Percentiles rank a stretch among this genome's conserved stretches.
These are phyloP conservation scores for Scalopus aquaticus DNA, from an alignment of 2,113 vertebrate genomes.

Conservation along the genomic window DNA sequence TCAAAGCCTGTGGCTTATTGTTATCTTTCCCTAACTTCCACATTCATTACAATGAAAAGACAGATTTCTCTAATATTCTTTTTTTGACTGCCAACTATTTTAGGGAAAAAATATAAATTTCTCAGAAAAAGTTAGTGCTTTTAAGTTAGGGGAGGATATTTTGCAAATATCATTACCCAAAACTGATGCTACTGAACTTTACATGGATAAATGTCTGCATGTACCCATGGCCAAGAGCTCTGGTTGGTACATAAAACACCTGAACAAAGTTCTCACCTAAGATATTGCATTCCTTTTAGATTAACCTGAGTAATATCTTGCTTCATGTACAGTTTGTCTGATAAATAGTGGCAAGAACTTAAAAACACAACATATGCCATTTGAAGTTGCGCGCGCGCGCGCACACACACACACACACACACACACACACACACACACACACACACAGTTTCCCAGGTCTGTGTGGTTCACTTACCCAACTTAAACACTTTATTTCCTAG, in stretches of 20 bases:
- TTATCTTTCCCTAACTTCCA: background rate
- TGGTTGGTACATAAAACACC: background rate
- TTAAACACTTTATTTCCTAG: background rate
- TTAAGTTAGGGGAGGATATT: background rate
- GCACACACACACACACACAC: background rate
- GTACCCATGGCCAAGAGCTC: background rate
- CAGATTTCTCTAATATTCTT: background rate
- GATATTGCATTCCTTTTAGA: background rate
- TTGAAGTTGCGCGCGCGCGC: conserved; percentile 6
- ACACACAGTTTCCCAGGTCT: background rate
- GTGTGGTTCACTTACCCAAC: background rate
- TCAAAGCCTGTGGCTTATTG: background rate
- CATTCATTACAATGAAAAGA: background rate
- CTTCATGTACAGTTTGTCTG: background rate
- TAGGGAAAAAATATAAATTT: background rate
- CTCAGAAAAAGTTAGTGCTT: conserved; percentile 8
- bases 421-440: background rate
- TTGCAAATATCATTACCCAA: background rate
- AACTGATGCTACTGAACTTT: background rate
- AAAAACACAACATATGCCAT: background rate
- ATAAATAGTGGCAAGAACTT: background rate
- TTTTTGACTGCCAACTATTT: background rate
- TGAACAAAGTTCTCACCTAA: background rate
- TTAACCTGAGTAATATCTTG: background rate
- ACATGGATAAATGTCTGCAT: background rate